Percentiles rank a stretch among this genome's conserved stretches.
phyloP scores from a whole-genome alignment of 2,797 vertebrate species.

The Bufotes viridis region DNA sequence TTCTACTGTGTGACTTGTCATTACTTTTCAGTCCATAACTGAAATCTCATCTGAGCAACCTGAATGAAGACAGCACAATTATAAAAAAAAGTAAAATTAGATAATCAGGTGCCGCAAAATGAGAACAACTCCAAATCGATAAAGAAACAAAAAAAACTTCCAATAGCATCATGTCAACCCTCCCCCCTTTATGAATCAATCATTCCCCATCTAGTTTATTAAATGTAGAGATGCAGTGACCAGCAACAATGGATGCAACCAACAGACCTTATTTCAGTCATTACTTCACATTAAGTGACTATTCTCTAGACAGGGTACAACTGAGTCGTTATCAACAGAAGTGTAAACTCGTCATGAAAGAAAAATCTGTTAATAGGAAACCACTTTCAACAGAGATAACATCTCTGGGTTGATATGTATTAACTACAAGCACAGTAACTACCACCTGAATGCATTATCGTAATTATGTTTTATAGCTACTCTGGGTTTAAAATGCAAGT shows the following conservation, averaged over 20 bases:
- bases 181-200: not conserved
- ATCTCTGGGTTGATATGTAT: not conserved
- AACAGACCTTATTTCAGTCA: conserved; percentile 2
- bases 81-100: not conserved
- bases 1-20: not conserved
- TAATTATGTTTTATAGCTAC: not conserved
- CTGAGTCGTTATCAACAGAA: not conserved
- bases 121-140: not conserved
- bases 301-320: conserved; percentile 10
- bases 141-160: not conserved
- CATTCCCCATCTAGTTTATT: not conserved
- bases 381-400: not conserved
- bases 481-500: not conserved
- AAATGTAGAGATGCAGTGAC: not conserved
- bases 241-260: not conserved
- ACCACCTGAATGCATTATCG: conserved; percentile 11
- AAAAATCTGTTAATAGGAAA: conserved; percentile 11
- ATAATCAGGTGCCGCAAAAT: not conserved
- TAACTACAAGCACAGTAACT: not conserved
- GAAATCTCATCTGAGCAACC: not conserved
- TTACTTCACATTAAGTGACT: not conserved
- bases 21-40: too few species aligned
- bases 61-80: not conserved
- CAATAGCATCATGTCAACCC: not conserved
- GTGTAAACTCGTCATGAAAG: not conserved